Evolutionary conservation across 2,888 invertebrate species (phyloP), one percentile per base, ranked within the genome.

Genomic region (Galerucella calmariensis): DNA sequence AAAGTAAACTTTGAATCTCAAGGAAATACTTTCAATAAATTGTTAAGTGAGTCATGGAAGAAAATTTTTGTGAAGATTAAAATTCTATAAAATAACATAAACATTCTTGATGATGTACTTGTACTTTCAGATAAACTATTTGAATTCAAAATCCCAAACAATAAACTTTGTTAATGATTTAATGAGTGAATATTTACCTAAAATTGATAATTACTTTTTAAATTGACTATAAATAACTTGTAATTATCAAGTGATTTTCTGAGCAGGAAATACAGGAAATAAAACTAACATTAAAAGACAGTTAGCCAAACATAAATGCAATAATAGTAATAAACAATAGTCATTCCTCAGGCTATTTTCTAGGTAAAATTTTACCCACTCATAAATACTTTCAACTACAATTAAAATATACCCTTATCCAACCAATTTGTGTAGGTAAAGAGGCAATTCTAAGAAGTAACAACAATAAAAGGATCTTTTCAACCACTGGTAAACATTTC

Each of bases 111-210:
- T 53, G 12, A n/a, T n/a, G 0, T 3, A 53, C 4, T 5, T 6
- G 14, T n/a, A 53, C n/a, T 51, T 51, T 12, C 2, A 56, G 16
- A 8, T n/a, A 56, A 56, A 20, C 20, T 56, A 9, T 56, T 20
- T 56, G 16, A 16, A 56, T 56, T 16, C 2, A 16, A 20, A 56
- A 9, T 10, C 20, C n/a, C 16, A 20, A 56, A 56, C 10, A 56
- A 56, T 56, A 56, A 16, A 56, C 16, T 56, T 56, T 56, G 48
- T 48, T 48, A 48, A 48, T 56, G 53, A 53, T n/a, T 14, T 16
- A 9, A 56, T 5, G 1, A 2, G 53, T n/a, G 14, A 53, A n/a
- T 14, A 53, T 14, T 35, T 2, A 5, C 35, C 35, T 6, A 35
- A 35, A 35, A 35, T 8, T 35, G 35, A 12, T 48, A 48, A 12